Percentiles rank a stretch among this genome's conserved stretches.
These are phyloP conservation scores for Drosophila busckii DNA, from an alignment of 1,140 invertebrate species.

Conservation along the genomic window DNA sequence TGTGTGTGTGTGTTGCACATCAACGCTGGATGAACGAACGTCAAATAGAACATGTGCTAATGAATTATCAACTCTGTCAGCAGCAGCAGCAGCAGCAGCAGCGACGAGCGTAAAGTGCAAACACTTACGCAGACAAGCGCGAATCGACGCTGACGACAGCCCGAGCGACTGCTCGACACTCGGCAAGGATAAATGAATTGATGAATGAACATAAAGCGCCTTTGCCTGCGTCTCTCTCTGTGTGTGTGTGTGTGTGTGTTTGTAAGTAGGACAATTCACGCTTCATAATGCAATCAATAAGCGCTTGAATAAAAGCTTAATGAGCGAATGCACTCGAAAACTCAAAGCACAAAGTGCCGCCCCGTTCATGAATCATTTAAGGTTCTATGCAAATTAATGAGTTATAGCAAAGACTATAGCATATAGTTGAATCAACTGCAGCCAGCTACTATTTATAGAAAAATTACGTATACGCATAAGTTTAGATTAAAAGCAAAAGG, in stretches of 20 bases:
- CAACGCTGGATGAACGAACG: slow-evolving; percentile 69
- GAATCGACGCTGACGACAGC: neutral
- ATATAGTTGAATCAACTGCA: no score
- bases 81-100: no score
- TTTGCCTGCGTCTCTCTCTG: neutral
- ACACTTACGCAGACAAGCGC: slow-evolving; percentile 56
- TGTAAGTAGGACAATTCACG: slow-evolving; percentile 24
- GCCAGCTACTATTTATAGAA: no score
- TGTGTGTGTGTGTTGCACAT: slow-evolving; percentile 17
- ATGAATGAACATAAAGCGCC: neutral
- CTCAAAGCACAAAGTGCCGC: no score
- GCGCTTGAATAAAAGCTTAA: slow-evolving; percentile 37
- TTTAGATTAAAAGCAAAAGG: no score
- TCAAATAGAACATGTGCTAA: slow-evolving; percentile 76
- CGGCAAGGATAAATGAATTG: slow-evolving; percentile 30
- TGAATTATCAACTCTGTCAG: slow-evolving; percentile 73
- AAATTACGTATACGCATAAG: no score
- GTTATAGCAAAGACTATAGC: no score
- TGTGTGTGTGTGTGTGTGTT: slow-evolving; percentile 3
- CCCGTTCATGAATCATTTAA: no score
- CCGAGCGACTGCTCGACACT: neutral
- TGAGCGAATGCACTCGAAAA: slow-evolving; percentile 22
- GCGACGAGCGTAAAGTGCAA: slow-evolving; percentile 68
- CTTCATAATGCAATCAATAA: slow-evolving; percentile 27
- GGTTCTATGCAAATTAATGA: no score